phyloP scores from a whole-genome alignment of 2,113 vertebrate species.

The Plestiodon gilberti region DNA sequence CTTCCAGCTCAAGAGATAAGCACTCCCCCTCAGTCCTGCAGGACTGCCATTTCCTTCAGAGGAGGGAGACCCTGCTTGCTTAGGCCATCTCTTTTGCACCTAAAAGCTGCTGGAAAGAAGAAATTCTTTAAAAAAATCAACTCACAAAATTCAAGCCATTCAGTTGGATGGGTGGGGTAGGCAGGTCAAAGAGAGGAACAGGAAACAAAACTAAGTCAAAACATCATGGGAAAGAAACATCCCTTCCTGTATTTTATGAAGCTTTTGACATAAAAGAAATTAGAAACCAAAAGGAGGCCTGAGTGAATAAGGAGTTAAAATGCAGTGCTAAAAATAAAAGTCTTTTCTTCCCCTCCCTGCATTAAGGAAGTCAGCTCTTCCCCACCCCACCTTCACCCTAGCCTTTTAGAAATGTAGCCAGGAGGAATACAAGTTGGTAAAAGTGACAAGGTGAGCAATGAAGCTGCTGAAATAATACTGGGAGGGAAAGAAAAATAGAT shows the following conservation, averaged over 20 bases:
- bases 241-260: background rate
- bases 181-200: background rate
- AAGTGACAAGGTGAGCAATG: constrained; percentile 17
- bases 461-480: background rate
- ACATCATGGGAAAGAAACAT: background rate
- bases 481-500: background rate
- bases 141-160: background rate
- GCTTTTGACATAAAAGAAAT: background rate
- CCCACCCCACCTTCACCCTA: background rate
- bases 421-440: constrained; percentile 13
- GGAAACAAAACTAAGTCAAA: background rate
- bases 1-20: background rate
- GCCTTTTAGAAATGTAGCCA: constrained; percentile 13
- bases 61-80: background rate
- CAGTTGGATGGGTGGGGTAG: too few relatives aligned
- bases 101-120: background rate
- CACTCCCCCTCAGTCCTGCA: background rate
- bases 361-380: background rate
- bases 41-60: background rate
- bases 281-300: background rate
- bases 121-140: background rate
- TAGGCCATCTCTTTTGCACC: background rate
- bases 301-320: background rate
- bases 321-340: background rate
- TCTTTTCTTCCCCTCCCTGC: background rate